These are phyloP conservation scores for Pelobates fuscus DNA, from an alignment of 2,113 vertebrate species.

Conservation along the genomic window DNA sequence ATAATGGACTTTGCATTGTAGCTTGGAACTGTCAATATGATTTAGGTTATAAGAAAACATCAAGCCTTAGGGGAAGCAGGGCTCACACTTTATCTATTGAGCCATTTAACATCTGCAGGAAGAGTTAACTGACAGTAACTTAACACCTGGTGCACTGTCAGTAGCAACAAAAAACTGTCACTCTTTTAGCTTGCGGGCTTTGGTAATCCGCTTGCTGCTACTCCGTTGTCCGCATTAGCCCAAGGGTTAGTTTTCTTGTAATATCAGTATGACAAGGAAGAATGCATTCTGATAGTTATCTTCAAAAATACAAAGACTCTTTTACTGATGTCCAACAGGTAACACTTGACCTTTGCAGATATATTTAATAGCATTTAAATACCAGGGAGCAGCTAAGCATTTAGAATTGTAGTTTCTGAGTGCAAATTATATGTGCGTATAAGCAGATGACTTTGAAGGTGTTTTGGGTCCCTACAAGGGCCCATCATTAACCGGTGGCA, in stretches of 20 bases:
- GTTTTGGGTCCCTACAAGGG: no score
- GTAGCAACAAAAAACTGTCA: no score
- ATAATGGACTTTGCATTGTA: background rate
- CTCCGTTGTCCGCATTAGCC: conserved; percentile 2
- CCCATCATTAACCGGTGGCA: no score
- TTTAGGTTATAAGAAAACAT: conserved; percentile 23
- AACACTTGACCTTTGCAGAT: conserved; percentile 17
- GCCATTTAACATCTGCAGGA: conserved; percentile 32
- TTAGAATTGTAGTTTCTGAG: background rate
- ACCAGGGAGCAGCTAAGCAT: background rate
- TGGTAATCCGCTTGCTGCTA: conserved; percentile 12
- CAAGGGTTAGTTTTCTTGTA: background rate
- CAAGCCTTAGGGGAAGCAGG: conserved; percentile 6
- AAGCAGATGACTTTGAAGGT: no score
- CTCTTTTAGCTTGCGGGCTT: conserved; percentile 10
- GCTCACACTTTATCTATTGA: conserved; percentile 17
- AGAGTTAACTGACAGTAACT: conserved; percentile 15
- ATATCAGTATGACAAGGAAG: conserved; percentile 16
- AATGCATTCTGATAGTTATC: conserved; percentile 12
- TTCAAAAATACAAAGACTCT: background rate
- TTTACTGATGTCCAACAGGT: conserved; percentile 9
- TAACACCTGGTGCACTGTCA: conserved; percentile 39
- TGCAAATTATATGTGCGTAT: background rate
- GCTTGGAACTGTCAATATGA: conserved; percentile 29
- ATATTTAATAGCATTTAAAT: background rate